Percentiles rank a stretch among this genome's conserved stretches.
phyloP scores from a whole-genome alignment of 2,888 invertebrate species.

The Limenitis camilla region DNA sequence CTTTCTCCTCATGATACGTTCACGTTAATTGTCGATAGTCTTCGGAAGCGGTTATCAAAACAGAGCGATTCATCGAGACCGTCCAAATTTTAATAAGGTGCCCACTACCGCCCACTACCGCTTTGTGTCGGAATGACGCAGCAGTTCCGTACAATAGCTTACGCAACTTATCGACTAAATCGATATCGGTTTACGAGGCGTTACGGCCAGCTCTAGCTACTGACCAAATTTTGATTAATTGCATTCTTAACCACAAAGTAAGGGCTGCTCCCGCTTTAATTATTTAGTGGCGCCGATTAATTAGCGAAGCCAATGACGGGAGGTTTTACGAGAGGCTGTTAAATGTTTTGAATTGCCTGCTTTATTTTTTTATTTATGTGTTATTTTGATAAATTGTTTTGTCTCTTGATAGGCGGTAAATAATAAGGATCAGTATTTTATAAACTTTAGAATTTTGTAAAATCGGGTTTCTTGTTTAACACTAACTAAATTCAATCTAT shows the following conservation, averaged over 20 bases:
- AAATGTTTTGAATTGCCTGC: conserved; percentile 40
- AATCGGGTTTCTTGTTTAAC: too few species aligned
- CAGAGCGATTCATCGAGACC: conserved; percentile 65
- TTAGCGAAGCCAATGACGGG: conserved; percentile 29
- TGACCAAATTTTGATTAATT: conserved; percentile 73
- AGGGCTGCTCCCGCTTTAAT: conserved; percentile 41
- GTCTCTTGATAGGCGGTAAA: neutral
- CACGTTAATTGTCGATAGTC: conserved; percentile 45
- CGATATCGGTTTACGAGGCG: conserved; percentile 74
- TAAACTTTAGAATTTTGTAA: neutral
- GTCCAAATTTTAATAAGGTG: conserved; percentile 73
- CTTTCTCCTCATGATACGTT: conserved; percentile 42
- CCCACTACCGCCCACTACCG: conserved; percentile 58
- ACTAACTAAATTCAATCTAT: too few species aligned
- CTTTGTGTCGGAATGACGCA: conserved; percentile 59
- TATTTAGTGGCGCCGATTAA: conserved; percentile 63
- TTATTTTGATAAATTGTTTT: conserved; percentile 10
- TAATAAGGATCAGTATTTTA: neutral
- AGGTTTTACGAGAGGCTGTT: conserved; percentile 48
- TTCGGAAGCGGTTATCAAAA: conserved; percentile 66
- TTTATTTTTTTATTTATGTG: conserved; percentile 18
- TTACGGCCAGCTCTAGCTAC: conserved; percentile 67
- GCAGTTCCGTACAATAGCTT: conserved; percentile 69
- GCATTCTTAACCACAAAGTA: conserved; percentile 56
- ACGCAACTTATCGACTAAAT: conserved; percentile 73